These are phyloP conservation scores for Mesocentrotus franciscanus DNA, from an alignment of 53 echinoderm and acorn worm genomes.

Conservation along the genomic window DNA sequence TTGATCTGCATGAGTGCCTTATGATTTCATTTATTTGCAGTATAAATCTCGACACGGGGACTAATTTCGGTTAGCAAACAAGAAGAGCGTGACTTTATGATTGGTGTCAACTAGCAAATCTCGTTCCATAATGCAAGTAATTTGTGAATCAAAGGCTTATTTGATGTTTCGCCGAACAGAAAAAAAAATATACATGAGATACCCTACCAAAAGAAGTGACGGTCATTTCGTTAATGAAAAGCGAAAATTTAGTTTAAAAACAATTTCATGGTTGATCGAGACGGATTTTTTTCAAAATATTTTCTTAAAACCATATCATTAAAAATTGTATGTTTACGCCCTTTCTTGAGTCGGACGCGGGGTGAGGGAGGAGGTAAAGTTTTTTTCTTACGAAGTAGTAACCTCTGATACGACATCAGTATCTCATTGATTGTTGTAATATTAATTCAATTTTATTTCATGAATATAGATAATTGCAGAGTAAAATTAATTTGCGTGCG, in stretches of 20 bases:
- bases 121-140: conserved; percentile 49
- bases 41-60: conserved; percentile 56
- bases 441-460: too few species aligned
- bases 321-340: too few species aligned
- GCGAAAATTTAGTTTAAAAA: not conserved
- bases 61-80: conserved; percentile 58
- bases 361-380: too few species aligned
- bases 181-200: not conserved
- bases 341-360: too few species aligned
- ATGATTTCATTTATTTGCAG: conserved; percentile 49
- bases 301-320: not conserved
- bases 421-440: too few species aligned
- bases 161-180: conserved; percentile 27
- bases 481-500: too few species aligned
- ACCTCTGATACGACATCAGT: too few species aligned
- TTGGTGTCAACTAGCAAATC: conserved; percentile 50
- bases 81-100: conserved; percentile 35
- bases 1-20: not conserved
- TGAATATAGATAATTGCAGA: too few species aligned
- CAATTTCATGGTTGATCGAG: conserved; percentile 21
- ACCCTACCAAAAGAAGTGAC: not conserved
- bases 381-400: too few species aligned
- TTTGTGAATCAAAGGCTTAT: conserved; percentile 31
- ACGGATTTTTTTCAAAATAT: not conserved
- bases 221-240: not conserved